Conservation (phyloP, 2,888 invertebrate genomes). For the Ophioninae sp. region DNA sequence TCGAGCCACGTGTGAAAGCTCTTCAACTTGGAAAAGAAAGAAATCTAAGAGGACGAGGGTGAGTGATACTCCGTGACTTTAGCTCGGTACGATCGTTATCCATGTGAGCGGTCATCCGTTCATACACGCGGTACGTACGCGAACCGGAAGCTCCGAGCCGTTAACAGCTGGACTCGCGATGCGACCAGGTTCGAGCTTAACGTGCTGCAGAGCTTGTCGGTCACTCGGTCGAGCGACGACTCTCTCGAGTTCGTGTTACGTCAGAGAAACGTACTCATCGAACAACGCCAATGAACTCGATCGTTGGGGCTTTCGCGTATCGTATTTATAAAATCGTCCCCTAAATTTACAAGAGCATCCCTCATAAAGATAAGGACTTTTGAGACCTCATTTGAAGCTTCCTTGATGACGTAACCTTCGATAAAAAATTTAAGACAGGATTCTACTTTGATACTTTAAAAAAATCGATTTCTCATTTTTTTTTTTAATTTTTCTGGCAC, state of each 20-base stretch:
- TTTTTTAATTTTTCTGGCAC: too few species aligned
- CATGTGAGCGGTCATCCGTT: background rate
- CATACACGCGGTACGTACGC: background rate
- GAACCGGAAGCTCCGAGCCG: constrained; percentile 45
- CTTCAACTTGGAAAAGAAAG: background rate
- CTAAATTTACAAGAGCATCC: too few species aligned
- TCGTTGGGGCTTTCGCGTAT: background rate
- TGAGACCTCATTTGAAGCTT: too few species aligned
- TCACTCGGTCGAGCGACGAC: constrained; percentile 53
- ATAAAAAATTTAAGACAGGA: too few species aligned
- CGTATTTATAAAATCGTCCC: too few species aligned
- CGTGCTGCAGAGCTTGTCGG: constrained; percentile 46
- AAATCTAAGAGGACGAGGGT: background rate
- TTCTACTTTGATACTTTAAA: too few species aligned
- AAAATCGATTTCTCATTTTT: too few species aligned
- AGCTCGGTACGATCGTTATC: background rate
- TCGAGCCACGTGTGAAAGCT: background rate
- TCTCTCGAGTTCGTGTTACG: constrained; percentile 60
- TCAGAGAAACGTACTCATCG: constrained; percentile 55
- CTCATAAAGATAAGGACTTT: too few species aligned
- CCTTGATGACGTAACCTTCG: too few species aligned
- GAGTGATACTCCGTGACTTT: constrained; percentile 6
- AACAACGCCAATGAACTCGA: constrained; percentile 32
- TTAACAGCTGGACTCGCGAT: constrained; percentile 40
- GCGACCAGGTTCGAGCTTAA: constrained; percentile 28